Base-by-base conservation (phyloP, 1,140 invertebrate species). In the Nebria ingens region DNA sequence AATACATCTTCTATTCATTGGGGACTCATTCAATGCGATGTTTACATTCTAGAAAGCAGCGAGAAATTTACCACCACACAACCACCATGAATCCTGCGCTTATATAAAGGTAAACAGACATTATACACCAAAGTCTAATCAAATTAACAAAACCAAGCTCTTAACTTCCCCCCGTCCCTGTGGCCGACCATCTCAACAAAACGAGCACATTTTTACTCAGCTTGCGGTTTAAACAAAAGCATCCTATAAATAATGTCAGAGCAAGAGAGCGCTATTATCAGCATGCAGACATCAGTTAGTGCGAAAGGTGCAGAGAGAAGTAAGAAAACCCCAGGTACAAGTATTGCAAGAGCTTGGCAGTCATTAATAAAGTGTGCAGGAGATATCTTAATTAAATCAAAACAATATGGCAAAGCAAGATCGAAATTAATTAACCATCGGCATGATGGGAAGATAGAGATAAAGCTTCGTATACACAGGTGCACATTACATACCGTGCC, bases 351-450 rank as follows among this genome's bases (percentile, higher is more conserved):
- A 11, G 40, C 9, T 6, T 17, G 40, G 40, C 40, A 53, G 21
- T 58, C 62, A 59, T 63, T 63, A 63, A 63, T 63, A 64, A 64
- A 64, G 53, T 60, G 57, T 56, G 62, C 57, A 42, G 60, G 61
- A 63, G 63, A 62, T 65, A 65, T 65, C 63, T 65, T 65, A 65
- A 65, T 65, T 65, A 65, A 65, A 65, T 65, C 63, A 65, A 65
- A 65, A 65, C 63, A 65, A 65, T 65, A 65, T 62, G 63, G 62
- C 63, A 60, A 65, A 56, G 62, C 60, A 58, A 64, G 58, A 56
- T 60, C 56, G 63, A 65, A 62, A 65, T 65, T 65, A 65, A 65
- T 65, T 65, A 45, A 17, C 40, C 17, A 45, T 34, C 25, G 25
- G 25, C 25, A 45, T 45, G 40, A 45, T 11, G 17, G 40, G n/a